Evolutionary conservation across 1,140 invertebrate genomes (phyloP).

Genomic region (Muscidifurax raptorellus): DNA sequence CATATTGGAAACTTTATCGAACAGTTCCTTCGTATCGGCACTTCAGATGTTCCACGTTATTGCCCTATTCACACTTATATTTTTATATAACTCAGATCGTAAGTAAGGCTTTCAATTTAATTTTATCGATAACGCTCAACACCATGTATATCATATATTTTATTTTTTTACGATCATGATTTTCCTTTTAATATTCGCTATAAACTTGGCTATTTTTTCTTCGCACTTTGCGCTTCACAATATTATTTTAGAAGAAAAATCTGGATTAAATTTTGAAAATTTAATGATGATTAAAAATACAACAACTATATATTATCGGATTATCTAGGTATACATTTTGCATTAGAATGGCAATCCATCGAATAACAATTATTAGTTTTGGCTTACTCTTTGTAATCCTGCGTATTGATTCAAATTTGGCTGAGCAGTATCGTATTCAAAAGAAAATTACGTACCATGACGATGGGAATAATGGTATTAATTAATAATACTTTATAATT

Average conservation of each 20-base stretch:
- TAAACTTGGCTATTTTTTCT: too few relatives aligned
- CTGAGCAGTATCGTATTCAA: background rate
- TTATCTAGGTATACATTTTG: too few relatives aligned
- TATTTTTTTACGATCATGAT: too few relatives aligned
- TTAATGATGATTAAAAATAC: too few relatives aligned
- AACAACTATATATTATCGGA: too few relatives aligned
- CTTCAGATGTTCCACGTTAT: background rate
- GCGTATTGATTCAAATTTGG: background rate
- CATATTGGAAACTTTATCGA: constrained; percentile 15
- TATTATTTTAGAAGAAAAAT: too few relatives aligned
- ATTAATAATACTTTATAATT: background rate
- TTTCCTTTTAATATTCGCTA: too few relatives aligned
- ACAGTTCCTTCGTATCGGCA: background rate
- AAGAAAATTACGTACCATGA: background rate
- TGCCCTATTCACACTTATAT: background rate
- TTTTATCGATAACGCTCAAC: too few relatives aligned
- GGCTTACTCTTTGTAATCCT: background rate
- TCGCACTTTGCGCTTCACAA: too few relatives aligned
- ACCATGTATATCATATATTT: too few relatives aligned
- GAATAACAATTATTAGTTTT: background rate
- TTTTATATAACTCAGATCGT: background rate
- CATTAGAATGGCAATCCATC: background rate
- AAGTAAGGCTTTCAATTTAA: background rate
- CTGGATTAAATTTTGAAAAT: too few relatives aligned
- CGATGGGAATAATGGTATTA: background rate